Percentiles rank a stretch among this genome's conserved stretches.
Conservation (phyloP, 2,888 invertebrate genomes). For the Ormia ochracea region DNA sequence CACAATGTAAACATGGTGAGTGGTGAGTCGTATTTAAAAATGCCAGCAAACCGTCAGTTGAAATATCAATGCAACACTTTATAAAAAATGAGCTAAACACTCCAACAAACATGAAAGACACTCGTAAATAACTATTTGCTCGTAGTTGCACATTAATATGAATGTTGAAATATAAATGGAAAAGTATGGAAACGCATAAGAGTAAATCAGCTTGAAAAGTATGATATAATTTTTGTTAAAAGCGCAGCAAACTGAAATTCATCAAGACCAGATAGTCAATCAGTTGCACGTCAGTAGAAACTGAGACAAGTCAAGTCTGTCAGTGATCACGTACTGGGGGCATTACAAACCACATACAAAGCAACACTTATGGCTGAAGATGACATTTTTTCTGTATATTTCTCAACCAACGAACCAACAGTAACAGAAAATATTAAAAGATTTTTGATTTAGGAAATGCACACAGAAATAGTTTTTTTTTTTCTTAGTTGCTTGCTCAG, state of each 20-base stretch:
- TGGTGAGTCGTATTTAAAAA: conserved; percentile 24
- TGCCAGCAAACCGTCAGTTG: conserved; percentile 49
- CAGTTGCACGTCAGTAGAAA: conserved; percentile 33
- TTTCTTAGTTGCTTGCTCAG: conserved; percentile 16
- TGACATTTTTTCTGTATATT: conserved; percentile 49
- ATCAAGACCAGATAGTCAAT: conserved; percentile 31
- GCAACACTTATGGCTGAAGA: conserved; percentile 66
- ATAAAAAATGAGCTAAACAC: conserved; percentile 28
- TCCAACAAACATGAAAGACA: neutral
- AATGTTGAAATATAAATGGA: conserved; percentile 49
- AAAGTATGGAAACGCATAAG: conserved; percentile 57
- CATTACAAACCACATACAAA: conserved; percentile 68
- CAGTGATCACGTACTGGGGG: conserved; percentile 67
- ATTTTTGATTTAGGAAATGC: conserved; percentile 30
- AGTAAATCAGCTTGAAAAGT: conserved; percentile 66
- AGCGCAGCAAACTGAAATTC: conserved; percentile 44
- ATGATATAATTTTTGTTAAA: conserved; percentile 71
- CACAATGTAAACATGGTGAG: neutral
- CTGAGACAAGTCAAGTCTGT: conserved; percentile 46
- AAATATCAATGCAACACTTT: conserved; percentile 61
- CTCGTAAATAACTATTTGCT: neutral
- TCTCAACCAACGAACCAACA: conserved; percentile 9
- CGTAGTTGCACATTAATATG: conserved; percentile 14
- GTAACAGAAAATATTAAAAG: conserved; percentile 42
- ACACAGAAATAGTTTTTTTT: neutral